Conservation (phyloP, 2,888 invertebrate species). For the Polymixis lichenea region DNA sequence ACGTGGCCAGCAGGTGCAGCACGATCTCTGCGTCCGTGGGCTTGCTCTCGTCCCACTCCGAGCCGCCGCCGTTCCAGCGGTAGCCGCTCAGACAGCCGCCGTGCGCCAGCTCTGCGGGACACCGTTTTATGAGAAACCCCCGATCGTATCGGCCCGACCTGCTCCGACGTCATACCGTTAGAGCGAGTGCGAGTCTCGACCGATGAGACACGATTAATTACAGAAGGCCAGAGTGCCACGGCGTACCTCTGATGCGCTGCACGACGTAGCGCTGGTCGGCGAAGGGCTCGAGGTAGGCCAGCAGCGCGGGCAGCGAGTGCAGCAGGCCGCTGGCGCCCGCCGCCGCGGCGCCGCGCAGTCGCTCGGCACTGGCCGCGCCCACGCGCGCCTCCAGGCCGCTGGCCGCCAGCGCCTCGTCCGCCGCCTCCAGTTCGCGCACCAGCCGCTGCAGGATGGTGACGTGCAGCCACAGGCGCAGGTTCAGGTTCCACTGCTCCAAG, state of each 20-base stretch:
- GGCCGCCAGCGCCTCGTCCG: conserved; percentile 93
- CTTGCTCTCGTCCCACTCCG: conserved; percentile 93
- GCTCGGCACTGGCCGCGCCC: conserved; percentile 78
- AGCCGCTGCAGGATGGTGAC: conserved; percentile 95
- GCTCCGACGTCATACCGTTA: not conserved
- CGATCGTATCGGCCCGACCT: not conserved
- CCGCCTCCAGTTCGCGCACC: conserved; percentile 93
- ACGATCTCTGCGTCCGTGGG: conserved; percentile 97
- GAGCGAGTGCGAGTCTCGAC: not conserved
- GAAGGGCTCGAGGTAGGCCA: conserved; percentile 95
- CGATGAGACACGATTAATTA: too few relatives aligned
- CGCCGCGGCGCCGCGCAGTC: conserved; percentile 81
- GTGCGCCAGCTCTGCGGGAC: conserved; percentile 92
- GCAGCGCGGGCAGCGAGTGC: conserved; percentile 92
- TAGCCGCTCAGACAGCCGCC: conserved; percentile 97
- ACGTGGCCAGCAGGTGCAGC: conserved; percentile 94
- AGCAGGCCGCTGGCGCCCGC: conserved; percentile 63
- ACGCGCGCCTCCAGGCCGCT: conserved; percentile 67
- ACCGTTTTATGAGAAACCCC: not conserved
- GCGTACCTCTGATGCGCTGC: conserved; percentile 92
- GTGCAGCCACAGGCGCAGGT: conserved; percentile 93
- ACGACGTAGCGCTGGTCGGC: conserved; percentile 96
- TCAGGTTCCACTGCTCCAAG: conserved; percentile 93
- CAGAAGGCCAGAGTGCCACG: not conserved
- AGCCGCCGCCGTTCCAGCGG: conserved; percentile 95